Percentiles rank a stretch among this genome's conserved stretches.
These are phyloP conservation scores for Porites lutea DNA, from an alignment of 64 coral and sea anemone species.

Conservation along the genomic window DNA sequence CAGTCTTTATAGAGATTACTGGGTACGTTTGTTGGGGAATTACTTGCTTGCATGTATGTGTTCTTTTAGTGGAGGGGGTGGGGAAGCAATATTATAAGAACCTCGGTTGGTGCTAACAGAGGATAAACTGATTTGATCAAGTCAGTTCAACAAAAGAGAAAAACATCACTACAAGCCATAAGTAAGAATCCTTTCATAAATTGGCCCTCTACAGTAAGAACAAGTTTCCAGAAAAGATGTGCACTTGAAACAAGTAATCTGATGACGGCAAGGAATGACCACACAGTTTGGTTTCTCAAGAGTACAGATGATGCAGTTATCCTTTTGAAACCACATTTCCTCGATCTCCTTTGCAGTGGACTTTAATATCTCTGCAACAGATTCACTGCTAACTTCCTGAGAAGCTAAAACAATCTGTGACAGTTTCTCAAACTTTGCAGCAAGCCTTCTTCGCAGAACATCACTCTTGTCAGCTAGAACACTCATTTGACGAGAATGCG, in stretches of 20 bases:
- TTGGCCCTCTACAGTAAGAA: slow-evolving; percentile 53
- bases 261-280: slow-evolving; percentile 63
- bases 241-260: slow-evolving; percentile 66
- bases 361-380: slow-evolving; percentile 15
- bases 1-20: too few relatives aligned
- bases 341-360: slow-evolving; percentile 46
- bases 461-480: slow-evolving; percentile 66
- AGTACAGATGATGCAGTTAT: slow-evolving; percentile 68
- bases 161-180: slow-evolving; percentile 38
- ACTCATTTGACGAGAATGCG: slow-evolving; percentile 44
- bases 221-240: slow-evolving; percentile 35
- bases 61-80: too few relatives aligned
- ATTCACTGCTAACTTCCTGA: not conserved
- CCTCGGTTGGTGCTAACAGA: too few relatives aligned
- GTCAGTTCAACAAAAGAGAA: too few relatives aligned
- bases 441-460: slow-evolving; percentile 46
- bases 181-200: slow-evolving; percentile 59
- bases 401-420: slow-evolving; percentile 53
- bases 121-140: too few relatives aligned
- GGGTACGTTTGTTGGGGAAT: too few relatives aligned
- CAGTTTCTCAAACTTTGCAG: slow-evolving; percentile 63
- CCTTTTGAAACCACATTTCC: slow-evolving; percentile 74
- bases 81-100: too few relatives aligned
- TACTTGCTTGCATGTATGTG: too few relatives aligned
- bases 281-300: slow-evolving; percentile 77